These are phyloP conservation scores for Flexamia atlantica DNA, from an alignment of 2,888 invertebrate genomes.

Conservation along the genomic window DNA sequence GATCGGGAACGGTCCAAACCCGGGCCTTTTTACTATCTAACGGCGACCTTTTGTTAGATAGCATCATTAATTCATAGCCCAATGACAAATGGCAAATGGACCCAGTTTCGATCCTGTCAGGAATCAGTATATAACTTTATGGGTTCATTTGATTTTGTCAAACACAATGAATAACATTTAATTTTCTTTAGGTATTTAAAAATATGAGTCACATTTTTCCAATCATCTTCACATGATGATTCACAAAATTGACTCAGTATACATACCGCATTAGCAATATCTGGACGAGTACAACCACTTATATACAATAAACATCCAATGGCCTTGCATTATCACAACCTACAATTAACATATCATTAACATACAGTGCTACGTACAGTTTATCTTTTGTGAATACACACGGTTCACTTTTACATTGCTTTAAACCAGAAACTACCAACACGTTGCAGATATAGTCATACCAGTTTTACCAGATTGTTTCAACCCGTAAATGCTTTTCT, in stretches of 20 bases:
- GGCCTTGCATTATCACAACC: neutral
- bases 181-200: neutral
- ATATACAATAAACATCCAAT: neutral
- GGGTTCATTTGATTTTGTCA: neutral
- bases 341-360: slow-evolving; percentile 17
- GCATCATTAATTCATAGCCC: no score
- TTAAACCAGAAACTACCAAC: neutral
- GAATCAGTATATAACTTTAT: slow-evolving; percentile 1
- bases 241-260: neutral
- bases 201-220: neutral
- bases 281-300: no score
- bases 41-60: no score
- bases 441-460: neutral
- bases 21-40: no score
- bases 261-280: neutral
- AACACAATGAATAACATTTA: neutral
- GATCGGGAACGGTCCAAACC: no score
- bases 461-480: slow-evolving; percentile 13
- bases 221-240: neutral
- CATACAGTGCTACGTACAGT: neutral
- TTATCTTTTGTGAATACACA: neutral
- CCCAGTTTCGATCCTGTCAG: no score
- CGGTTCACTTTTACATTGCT: slow-evolving; percentile 6
- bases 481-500: no score
- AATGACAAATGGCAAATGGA: no score